Evolutionary conservation across 1,140 invertebrate species (phyloP).

Genomic region (Oedothorax gibbosus): DNA sequence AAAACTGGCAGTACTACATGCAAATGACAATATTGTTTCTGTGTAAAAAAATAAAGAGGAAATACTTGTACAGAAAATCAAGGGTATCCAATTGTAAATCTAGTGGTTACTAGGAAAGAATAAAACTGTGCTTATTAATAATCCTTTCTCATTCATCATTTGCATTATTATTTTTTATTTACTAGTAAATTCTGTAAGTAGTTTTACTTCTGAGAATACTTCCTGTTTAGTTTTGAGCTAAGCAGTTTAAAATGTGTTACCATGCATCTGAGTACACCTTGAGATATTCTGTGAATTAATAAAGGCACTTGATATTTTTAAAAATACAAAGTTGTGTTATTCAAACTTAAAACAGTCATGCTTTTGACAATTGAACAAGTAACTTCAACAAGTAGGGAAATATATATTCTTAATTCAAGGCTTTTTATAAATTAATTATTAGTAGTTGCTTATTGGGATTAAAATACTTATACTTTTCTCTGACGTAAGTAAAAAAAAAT

Average conservation of each 20-base stretch:
- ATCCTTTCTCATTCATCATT: background rate
- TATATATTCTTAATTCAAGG: too few relatives aligned
- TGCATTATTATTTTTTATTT: background rate
- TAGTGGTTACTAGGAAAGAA: constrained; percentile 24
- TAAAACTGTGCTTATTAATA: constrained; percentile 36
- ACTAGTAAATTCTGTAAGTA: background rate
- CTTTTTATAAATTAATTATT: too few relatives aligned
- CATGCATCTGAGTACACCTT: constrained; percentile 23
- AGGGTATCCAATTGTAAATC: constrained; percentile 45
- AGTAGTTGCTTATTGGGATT: too few relatives aligned
- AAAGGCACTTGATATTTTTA: constrained; percentile 18
- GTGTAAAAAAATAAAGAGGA: constrained; percentile 16
- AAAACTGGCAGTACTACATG: background rate
- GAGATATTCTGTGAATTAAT: constrained; percentile 5
- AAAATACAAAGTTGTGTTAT: constrained; percentile 4
- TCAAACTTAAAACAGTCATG: constrained; percentile 8
- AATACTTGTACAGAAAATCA: constrained; percentile 48
- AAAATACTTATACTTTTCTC: too few relatives aligned
- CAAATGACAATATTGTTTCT: constrained; percentile 28
- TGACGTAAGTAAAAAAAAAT: too few relatives aligned
- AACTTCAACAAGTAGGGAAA: too few relatives aligned
- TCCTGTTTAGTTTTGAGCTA: background rate
- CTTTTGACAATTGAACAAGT: background rate
- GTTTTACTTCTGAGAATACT: background rate
- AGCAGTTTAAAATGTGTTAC: background rate